Conservation (phyloP, 1,140 invertebrate genomes). For the Microplitis demolitor region DNA sequence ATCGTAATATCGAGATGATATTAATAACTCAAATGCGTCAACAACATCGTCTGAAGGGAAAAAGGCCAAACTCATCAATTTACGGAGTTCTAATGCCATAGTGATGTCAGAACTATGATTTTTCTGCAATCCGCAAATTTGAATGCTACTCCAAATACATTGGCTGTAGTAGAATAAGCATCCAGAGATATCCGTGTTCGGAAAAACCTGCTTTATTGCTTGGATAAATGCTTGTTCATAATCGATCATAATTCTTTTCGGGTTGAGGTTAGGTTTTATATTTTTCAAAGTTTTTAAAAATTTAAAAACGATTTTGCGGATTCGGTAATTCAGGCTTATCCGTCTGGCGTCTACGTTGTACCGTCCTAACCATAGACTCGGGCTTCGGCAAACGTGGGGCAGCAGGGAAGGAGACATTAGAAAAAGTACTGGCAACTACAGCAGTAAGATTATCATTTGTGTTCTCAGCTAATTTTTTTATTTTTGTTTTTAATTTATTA, state of each 20-base stretch:
- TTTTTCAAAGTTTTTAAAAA: background rate
- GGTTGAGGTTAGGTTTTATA: background rate
- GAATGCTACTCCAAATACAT: conserved; percentile 8
- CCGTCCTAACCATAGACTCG: background rate
- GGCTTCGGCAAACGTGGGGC: too few relatives aligned
- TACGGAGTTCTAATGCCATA: background rate
- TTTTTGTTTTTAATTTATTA: too few relatives aligned
- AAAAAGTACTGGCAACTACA: too few relatives aligned
- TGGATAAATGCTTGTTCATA: background rate
- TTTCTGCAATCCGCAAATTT: background rate
- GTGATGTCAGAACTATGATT: background rate
- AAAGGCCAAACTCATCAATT: conserved; percentile 9
- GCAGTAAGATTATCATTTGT: too few relatives aligned
- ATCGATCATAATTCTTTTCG: conserved; percentile 3
- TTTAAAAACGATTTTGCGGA: background rate
- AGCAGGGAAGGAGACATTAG: too few relatives aligned
- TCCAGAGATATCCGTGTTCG: background rate
- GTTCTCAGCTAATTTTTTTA: too few relatives aligned
- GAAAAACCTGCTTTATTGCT: background rate
- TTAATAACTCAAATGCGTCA: background rate
- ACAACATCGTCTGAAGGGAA: background rate
- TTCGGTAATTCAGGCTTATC: background rate
- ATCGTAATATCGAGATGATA: background rate
- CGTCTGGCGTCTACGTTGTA: background rate
- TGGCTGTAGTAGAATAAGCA: conserved; percentile 6